phyloP scores from a whole-genome alignment of 2,113 vertebrate genomes.

The Anarhynchus alexandrinus region DNA sequence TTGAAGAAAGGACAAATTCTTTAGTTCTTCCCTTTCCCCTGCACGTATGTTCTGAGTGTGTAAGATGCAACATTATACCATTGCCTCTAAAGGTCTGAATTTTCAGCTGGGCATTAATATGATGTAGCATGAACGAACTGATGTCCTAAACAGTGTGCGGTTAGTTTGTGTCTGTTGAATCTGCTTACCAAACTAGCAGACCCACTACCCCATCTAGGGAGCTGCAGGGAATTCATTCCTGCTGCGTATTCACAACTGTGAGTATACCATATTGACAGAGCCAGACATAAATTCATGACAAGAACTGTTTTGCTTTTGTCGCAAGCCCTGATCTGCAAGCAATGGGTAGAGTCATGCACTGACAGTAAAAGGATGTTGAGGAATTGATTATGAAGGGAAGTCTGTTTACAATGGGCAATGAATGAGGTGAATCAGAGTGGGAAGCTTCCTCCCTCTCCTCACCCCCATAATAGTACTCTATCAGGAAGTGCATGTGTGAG shows the following conservation, averaged over 20 bases:
- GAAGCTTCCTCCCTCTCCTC: background rate
- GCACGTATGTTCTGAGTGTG: rapidly evolving
- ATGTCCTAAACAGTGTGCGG: too few species aligned
- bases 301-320: background rate
- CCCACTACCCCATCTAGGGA: background rate
- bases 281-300: background rate
- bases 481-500: background rate
- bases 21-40: background rate
- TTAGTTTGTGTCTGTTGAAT: background rate
- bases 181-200: background rate
- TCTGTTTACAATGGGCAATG: background rate
- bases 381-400: background rate
- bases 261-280: background rate
- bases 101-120: background rate
- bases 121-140: background rate
- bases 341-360: background rate
- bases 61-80: background rate
- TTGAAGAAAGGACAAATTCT: background rate
- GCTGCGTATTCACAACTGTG: rapidly evolving
- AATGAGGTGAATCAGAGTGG: background rate
- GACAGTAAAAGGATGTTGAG: background rate
- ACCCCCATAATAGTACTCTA: rapidly evolving
- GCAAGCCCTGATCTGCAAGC: background rate
- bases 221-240: background rate
- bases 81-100: background rate